phyloP scores from a whole-genome alignment of 2,797 vertebrate species.

The Bryconaethiops microstoma region DNA sequence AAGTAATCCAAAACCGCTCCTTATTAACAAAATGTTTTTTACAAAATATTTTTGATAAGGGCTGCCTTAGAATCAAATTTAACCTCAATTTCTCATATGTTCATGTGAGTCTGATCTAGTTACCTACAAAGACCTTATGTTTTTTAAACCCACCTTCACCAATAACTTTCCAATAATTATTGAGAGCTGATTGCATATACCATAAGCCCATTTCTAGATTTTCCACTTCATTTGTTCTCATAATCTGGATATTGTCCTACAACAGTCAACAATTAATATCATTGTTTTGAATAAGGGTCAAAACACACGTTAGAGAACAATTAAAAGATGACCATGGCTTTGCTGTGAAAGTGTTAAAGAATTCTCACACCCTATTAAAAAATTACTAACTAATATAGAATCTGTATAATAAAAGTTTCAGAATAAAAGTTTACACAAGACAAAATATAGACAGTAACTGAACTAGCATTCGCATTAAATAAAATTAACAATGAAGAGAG shows the following conservation, averaged over 20 bases:
- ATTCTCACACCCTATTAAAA: slow-evolving; percentile 80
- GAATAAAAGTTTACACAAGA: slow-evolving; percentile 79
- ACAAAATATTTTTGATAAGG: no score
- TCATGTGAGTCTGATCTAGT: no score
- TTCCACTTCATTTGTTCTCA: slow-evolving; percentile 74
- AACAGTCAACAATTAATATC: slow-evolving; percentile 73
- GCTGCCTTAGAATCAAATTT: no score
- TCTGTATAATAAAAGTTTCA: slow-evolving; percentile 74
- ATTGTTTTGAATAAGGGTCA: slow-evolving; percentile 57
- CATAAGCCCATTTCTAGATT: slow-evolving; percentile 60
- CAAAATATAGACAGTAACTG: slow-evolving; percentile 77
- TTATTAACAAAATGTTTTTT: no score
- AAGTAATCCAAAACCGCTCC: no score
- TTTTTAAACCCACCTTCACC: no score
- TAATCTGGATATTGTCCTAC: slow-evolving; percentile 69
- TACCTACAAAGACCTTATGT: no score
- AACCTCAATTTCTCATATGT: no score
- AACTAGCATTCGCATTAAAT: slow-evolving; percentile 77
- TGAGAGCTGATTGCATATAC: slow-evolving; percentile 25
- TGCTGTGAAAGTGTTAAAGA: slow-evolving; percentile 75
- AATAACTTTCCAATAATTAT: no score
- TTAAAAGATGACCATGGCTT: slow-evolving; percentile 81
- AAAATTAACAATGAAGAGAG: slow-evolving; percentile 57
- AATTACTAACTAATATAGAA: slow-evolving; percentile 74
- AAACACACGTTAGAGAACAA: slow-evolving; percentile 79